A percentile compares a stretch with the other conserved stretches of the same genome.
Evolutionary conservation across 2,113 vertebrate species (phyloP).

Genomic region (Leucopsar rothschildi): DNA sequence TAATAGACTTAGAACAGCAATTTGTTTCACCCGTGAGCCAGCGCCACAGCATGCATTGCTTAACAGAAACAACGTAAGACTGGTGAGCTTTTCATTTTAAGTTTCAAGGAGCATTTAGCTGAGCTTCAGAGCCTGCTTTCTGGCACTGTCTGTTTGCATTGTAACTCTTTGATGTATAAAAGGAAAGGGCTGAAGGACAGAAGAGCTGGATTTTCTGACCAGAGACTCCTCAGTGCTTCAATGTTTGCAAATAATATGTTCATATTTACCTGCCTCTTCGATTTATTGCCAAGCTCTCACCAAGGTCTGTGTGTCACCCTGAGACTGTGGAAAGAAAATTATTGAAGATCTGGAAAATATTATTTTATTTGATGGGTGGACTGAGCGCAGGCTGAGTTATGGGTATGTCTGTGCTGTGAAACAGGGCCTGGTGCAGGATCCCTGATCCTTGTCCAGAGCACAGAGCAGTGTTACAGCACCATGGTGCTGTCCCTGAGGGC

Average conservation of each 20-base stretch:
- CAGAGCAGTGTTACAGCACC: not conserved
- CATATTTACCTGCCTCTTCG: not conserved
- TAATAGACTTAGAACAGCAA: conserved; percentile 52
- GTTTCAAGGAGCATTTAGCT: conserved; percentile 10
- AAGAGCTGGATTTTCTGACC: not conserved
- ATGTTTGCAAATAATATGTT: not conserved
- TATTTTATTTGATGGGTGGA: not conserved
- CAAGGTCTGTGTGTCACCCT: not conserved
- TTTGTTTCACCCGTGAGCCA: conserved; percentile 44
- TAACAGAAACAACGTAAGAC: not conserved
- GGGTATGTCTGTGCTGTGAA: not conserved
- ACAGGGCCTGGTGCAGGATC: not conserved
- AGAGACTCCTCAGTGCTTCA: not conserved
- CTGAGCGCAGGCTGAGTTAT: not conserved
- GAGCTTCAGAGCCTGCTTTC: not conserved
- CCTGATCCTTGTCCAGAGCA: not conserved
- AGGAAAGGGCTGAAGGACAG: not conserved
- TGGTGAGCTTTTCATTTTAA: conserved; percentile 18
- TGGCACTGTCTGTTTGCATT: not conserved
- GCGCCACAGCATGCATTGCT: conserved; percentile 16
- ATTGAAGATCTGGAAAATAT: not conserved
- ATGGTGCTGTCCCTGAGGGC: accelerated
- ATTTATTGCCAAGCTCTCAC: not conserved
- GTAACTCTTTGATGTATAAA: not conserved
- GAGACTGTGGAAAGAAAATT: not conserved